Evolutionary conservation across 2,113 vertebrate genomes (phyloP), one percentile per base, ranked within the genome.

Genomic region (Sinocyclocheilus maitianheensis): DNA sequence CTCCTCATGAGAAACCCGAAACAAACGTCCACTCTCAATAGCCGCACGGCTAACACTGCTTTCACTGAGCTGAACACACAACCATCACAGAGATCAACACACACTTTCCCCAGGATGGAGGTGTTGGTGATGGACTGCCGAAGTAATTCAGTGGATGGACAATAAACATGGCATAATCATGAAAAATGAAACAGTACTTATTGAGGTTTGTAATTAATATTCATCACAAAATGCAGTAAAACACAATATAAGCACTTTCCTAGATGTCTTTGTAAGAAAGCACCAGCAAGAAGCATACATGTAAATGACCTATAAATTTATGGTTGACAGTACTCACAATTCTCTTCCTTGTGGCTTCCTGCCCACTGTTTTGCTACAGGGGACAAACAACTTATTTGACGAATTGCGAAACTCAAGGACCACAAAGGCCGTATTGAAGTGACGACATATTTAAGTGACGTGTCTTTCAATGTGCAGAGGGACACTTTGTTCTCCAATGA

Each of bases 361-460:
- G 46, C 65, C 46, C 81, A 80, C 77, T n/a, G 81, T 71, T 81
- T 71, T 83, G 18, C 46, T 18, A 71, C 26, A 83, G 46, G 65
- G 65, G 30, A 83, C 65, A 83, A 83, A 83, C 65, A 83, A 37
- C 81, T 83, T 83, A 34, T 69, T 67, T 81, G 43, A 67, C 6
- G 43, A 69, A 82, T 12, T 82, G 14, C 3, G 11, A 83, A 83
- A 83, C 46, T 34, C 63, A 18, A 71, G 65, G 65, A 83, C 77
- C 72, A 24, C 75, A 87, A 87, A 84, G 75, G 75, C 76, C 13
- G 5, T 51, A 79, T 87, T 87, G 63, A 87, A 65, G 14, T 65
- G 60, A 46, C 40, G 40, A 26, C 78, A 83, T 67, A 53, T 82
- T 69, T 12, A 67, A 83, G 65, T 83, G 63, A 83, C 51, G 40